A percentile compares a stretch with the other conserved stretches of the same genome.
phyloP scores from a whole-genome alignment of 2,888 invertebrate genomes.

The Tenthredo scrophulariae region DNA sequence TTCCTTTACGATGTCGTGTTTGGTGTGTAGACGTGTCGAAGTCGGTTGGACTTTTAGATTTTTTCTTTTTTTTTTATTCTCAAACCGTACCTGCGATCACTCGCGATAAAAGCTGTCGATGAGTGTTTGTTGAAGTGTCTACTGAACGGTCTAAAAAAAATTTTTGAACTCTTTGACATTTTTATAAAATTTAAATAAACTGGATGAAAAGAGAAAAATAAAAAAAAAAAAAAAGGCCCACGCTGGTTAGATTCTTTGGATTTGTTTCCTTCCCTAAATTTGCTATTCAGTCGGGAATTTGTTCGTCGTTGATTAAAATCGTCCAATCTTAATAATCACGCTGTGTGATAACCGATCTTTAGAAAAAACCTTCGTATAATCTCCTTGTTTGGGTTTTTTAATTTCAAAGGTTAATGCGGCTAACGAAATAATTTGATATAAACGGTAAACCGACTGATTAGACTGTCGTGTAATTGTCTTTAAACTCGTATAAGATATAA shows the following conservation, averaged over 20 bases:
- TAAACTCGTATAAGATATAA: neutral
- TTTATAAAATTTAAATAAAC: neutral
- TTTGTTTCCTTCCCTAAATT: neutral
- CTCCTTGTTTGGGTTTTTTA: neutral
- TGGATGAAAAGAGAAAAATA: neutral
- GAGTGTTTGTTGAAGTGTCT: neutral
- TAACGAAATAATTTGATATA: neutral
- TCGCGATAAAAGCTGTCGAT: neutral
- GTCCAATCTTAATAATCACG: neutral
- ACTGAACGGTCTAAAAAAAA: neutral
- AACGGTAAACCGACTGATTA: conserved; percentile 23
- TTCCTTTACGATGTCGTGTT: conserved; percentile 13
- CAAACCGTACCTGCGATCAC: neutral
- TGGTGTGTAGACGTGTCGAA: neutral
- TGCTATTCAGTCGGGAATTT: neutral
- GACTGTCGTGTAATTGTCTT: neutral
- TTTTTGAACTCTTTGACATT: neutral
- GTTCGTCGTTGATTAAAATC: neutral
- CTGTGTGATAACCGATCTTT: neutral
- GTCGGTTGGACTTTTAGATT: neutral
- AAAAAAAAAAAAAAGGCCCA: too few species aligned
- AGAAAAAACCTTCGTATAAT: neutral
- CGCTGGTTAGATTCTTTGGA: neutral
- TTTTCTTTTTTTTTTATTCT: neutral
- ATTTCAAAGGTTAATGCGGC: neutral